Conservation (phyloP, 2,888 invertebrate species). For the Aporophyla lueneburgensis region DNA sequence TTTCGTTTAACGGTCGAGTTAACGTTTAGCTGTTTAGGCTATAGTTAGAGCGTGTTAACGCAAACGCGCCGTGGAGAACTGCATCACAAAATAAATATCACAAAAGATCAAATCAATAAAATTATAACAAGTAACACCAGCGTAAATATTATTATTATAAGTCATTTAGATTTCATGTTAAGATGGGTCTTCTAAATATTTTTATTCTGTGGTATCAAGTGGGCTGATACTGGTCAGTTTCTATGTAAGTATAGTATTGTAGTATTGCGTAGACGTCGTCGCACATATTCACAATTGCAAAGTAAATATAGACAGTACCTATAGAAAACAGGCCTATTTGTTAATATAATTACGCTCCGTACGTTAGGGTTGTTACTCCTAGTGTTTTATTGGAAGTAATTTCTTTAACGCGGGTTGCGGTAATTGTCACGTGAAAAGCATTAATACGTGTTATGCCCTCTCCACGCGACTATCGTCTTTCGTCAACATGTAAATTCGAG, state of each 20-base stretch:
- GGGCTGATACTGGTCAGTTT: background rate
- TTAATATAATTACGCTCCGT: no score
- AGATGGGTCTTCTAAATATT: background rate
- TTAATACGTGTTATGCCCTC: no score
- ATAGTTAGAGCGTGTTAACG: conserved; percentile 49
- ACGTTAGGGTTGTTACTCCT: no score
- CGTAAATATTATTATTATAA: background rate
- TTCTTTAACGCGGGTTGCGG: no score
- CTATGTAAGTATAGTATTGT: background rate
- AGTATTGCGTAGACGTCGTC: background rate
- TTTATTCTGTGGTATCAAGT: conserved; percentile 1
- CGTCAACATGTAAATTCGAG: no score
- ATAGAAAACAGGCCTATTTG: no score
- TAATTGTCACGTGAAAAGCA: no score
- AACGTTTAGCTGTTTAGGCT: conserved; percentile 45
- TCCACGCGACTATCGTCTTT: no score
- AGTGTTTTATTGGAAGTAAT: no score
- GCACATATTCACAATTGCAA: no score
- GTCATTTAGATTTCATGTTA: background rate
- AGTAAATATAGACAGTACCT: no score
- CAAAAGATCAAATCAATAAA: conserved; percentile 31
- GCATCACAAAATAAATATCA: conserved; percentile 13
- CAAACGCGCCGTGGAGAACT: conserved; percentile 35
- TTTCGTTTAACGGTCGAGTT: conserved; percentile 55
- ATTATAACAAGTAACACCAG: background rate